These are phyloP conservation scores for Turdus rufiventris DNA, from an alignment of 2,113 vertebrate genomes.

Conservation along the genomic window DNA sequence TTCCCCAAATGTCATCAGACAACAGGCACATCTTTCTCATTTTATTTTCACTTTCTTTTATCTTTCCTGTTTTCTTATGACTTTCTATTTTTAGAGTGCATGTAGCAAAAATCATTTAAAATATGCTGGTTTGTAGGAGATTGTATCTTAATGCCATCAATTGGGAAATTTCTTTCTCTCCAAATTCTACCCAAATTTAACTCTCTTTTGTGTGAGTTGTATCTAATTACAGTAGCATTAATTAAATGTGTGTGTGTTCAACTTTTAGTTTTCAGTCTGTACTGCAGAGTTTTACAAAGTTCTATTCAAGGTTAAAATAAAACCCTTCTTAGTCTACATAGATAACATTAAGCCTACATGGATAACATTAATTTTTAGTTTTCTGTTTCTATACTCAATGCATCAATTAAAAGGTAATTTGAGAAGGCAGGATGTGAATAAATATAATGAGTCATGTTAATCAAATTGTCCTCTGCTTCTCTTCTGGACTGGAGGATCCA, in stretches of 20 bases:
- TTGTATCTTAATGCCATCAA: not conserved
- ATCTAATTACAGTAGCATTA: not conserved
- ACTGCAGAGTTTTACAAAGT: not conserved
- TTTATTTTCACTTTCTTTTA: not conserved
- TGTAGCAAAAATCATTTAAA: not conserved
- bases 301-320: not conserved
- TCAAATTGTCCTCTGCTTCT: slow-evolving; percentile 43
- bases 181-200: not conserved
- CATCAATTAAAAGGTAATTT: not conserved
- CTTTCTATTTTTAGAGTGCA: not conserved
- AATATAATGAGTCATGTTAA: slow-evolving; percentile 69
- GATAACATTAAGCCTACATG: not conserved
- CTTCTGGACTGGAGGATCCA: slow-evolving; percentile 31
- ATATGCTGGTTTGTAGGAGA: not conserved
- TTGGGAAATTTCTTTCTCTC: not conserved
- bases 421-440: not conserved
- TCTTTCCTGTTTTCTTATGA: not conserved
- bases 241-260: not conserved
- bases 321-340: not conserved
- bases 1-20: not conserved
- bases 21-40: not conserved
- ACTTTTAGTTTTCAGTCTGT: not conserved
- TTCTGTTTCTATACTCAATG: not conserved
- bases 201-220: not conserved
- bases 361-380: not conserved